These are phyloP conservation scores for Therioaphis trifolii DNA, from an alignment of 2,888 invertebrate genomes.

Conservation along the genomic window DNA sequence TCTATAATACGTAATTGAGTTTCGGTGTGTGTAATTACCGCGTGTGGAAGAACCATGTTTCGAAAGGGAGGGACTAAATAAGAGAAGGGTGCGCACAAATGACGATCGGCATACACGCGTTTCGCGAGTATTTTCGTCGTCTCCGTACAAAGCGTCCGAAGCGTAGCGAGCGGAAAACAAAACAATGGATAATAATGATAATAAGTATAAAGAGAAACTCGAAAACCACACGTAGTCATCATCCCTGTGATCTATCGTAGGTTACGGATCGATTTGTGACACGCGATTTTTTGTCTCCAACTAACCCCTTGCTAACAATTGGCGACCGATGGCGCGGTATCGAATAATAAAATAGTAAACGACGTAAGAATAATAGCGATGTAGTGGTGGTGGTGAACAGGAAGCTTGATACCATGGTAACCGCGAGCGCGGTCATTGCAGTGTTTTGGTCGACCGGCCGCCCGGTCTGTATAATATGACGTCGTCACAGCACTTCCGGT, in stretches of 20 bases:
- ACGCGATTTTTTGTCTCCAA: neutral
- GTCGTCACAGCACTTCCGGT: neutral
- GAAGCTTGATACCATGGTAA: slow-evolving; percentile 33
- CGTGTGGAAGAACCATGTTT: neutral
- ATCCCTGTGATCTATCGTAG: neutral
- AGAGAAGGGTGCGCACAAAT: neutral
- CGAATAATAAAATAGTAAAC: neutral
- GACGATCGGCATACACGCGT: neutral
- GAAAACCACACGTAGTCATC: neutral
- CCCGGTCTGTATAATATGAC: neutral
- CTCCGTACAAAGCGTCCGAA: neutral
- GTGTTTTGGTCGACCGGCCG: neutral
- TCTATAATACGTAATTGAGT: slow-evolving; percentile 18
- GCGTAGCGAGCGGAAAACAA: neutral
- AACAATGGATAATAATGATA: neutral
- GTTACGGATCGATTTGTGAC: neutral
- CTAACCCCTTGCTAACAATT: neutral
- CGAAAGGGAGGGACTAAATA: neutral
- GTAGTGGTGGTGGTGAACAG: neutral
- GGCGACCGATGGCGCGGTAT: neutral
- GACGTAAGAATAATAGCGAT: no score
- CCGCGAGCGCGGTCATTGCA: neutral
- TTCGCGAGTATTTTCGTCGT: neutral
- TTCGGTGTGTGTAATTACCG: slow-evolving; percentile 41
- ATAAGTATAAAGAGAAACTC: neutral